Base-by-base conservation (phyloP, 1,140 invertebrate species). In the Trichonephila clavipes region DNA sequence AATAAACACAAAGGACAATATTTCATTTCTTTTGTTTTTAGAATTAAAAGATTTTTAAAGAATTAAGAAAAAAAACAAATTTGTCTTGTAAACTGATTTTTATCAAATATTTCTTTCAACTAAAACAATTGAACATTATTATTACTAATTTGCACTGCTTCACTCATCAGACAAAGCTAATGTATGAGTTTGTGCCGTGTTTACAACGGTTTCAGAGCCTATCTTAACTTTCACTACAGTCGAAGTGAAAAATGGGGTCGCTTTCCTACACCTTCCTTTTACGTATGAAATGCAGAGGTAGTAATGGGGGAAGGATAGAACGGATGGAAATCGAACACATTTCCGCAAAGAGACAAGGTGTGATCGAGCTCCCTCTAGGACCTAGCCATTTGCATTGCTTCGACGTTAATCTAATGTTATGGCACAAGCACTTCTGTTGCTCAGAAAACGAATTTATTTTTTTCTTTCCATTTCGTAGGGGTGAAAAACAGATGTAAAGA, bases 251-350 rank as follows among this genome's bases (percentile, higher is more conserved):
- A 77, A 77, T 28, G 72, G 72, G 72, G 72, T 77, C 72, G 72
- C 18, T 77, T 77, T 77, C 72, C 28, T 34, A 77, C 72, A 77
- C 72, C 72, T 77, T 77, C 72, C 72, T 77, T 77, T 40, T 77
- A 77, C 72, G 72, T 77, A 77, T 40, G 72, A 77, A 77, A 77
- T 77, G 34, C 72, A 77, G 72, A 77, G 72, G 72, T 77, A 77
- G 72, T 18, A 28, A 72, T 72, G 28, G 72, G 72, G 72, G 72
- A 77, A 77, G 72, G 72, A 77, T 77, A 77, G 34, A 77, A 77
- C 72, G 72, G 72, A 77, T 77, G 72, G 72, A 77, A 77, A 77
- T 77, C 28, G 28, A 77, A 77, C 72, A 77, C 72, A 77, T 77
- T 77, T 77, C 72, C 72, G 72, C 72, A 34, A 77, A 34, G 72